A percentile compares a stretch with the other conserved stretches of the same genome.
Evolutionary conservation across 2,797 vertebrate species (phyloP).

Genomic region (Sebastes vulpes): DNA sequence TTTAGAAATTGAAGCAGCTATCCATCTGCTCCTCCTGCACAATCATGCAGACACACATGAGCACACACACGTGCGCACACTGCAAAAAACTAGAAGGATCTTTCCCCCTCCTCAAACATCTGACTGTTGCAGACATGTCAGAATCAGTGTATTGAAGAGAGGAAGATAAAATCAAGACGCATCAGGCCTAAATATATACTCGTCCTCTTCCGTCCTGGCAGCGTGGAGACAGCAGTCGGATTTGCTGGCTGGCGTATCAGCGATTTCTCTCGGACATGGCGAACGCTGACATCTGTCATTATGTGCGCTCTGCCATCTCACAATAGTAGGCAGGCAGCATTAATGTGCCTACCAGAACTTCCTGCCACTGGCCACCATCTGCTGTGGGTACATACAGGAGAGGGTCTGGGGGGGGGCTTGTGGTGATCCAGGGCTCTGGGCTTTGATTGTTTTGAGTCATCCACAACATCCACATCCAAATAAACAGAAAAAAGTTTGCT

Average conservation of each 20-base stretch:
- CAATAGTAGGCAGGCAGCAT: conserved; percentile 1
- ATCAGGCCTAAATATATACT: conserved; percentile 27
- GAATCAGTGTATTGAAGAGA: neutral
- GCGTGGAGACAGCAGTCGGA: conserved; percentile 3
- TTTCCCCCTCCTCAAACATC: conserved; percentile 10
- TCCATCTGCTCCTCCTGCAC: conserved; percentile 23
- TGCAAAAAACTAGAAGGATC: neutral
- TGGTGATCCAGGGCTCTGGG: conserved; percentile 41
- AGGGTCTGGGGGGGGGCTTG: neutral
- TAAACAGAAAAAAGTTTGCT: conserved; percentile 59
- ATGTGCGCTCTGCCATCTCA: conserved; percentile 10
- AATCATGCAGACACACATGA: neutral
- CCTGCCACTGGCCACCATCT: conserved; percentile 59
- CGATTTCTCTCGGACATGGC: conserved; percentile 39
- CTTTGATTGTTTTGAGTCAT: conserved; percentile 60
- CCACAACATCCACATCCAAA: conserved; percentile 58
- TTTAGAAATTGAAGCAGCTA: neutral
- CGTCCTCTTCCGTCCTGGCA: neutral
- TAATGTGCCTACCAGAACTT: conserved; percentile 39
- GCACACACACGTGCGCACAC: neutral
- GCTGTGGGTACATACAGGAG: conserved; percentile 47
- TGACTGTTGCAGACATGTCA: conserved; percentile 41
- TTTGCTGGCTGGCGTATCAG: conserved; percentile 13
- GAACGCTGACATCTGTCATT: conserved; percentile 58
- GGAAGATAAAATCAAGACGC: conserved; percentile 40